Evolutionary conservation across 35 echinoderm and acorn worm species (phyloP).

Genomic region (Ophiothrix spiculata): DNA sequence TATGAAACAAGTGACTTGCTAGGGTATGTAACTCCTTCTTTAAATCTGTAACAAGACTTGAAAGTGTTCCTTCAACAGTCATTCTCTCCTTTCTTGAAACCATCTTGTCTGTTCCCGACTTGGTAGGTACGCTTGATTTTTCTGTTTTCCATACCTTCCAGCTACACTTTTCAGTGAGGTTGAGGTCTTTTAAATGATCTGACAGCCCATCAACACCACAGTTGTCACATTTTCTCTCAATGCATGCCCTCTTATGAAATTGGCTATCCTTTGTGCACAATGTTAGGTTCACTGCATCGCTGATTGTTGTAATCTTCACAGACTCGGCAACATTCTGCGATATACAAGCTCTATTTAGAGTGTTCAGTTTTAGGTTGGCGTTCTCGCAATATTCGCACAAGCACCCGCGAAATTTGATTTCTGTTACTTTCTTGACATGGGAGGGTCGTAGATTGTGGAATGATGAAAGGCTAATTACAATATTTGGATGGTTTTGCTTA

Average conservation of each 20-base stretch:
- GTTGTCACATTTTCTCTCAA: background rate
- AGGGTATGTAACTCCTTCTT: background rate
- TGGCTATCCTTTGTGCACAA: background rate
- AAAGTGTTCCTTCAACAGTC: no score
- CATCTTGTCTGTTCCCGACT: background rate
- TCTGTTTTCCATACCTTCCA: background rate
- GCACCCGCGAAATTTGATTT: conserved; percentile 29
- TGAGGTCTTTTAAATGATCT: no score
- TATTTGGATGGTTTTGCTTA: background rate
- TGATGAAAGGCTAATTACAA: background rate
- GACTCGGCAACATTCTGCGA: background rate
- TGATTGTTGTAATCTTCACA: background rate
- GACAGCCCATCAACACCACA: background rate
- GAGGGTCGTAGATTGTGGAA: background rate
- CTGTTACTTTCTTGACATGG: background rate
- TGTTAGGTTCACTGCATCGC: background rate
- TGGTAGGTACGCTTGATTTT: background rate
- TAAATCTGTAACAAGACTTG: no score
- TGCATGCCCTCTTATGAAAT: background rate
- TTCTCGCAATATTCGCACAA: conserved; percentile 53
- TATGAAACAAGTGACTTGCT: conserved; percentile 20
- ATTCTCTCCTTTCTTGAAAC: no score
- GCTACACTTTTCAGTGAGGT: background rate
- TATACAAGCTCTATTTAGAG: background rate
- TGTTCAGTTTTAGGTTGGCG: conserved; percentile 4